Conservation (phyloP, 1,140 invertebrate genomes). For the Calliopsis andreniformis region DNA sequence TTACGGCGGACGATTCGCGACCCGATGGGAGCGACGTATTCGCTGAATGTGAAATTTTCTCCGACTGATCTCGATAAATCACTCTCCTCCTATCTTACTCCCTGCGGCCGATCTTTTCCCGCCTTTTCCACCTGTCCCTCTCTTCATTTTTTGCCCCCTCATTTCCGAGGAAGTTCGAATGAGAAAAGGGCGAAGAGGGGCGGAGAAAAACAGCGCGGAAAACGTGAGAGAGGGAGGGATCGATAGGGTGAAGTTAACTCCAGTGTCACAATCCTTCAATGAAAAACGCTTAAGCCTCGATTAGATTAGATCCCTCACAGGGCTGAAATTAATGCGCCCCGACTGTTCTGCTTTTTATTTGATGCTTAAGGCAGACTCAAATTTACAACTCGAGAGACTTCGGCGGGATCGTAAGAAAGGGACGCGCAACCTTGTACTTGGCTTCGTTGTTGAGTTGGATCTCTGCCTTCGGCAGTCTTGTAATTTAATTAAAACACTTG, state of each 20-base stretch:
- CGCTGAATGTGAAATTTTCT: constrained; percentile 56
- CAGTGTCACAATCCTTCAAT: constrained; percentile 9
- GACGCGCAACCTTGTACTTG: constrained; percentile 7
- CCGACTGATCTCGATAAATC: constrained; percentile 57
- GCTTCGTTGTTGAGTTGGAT: not conserved
- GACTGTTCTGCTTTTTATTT: not conserved
- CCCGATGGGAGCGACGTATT: constrained; percentile 42
- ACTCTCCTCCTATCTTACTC: constrained; percentile 26
- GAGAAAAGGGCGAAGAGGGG: not conserved
- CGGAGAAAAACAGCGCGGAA: not conserved
- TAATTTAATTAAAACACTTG: too few species aligned
- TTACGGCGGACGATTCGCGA: constrained; percentile 46
- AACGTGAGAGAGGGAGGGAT: not conserved
- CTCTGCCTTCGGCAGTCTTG: not conserved
- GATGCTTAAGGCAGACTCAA: constrained; percentile 12
- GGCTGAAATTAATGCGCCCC: constrained; percentile 41
- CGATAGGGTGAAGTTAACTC: constrained; percentile 27
- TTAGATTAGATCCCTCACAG: constrained; percentile 25
- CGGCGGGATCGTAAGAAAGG: not conserved
- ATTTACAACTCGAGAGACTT: constrained; percentile 19
- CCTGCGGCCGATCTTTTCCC: not conserved
- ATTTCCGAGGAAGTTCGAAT: constrained; percentile 16
- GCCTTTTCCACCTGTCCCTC: not conserved
- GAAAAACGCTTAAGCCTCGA: constrained; percentile 44
- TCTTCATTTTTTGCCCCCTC: constrained; percentile 31